Base-by-base conservation (phyloP, 2,888 invertebrate species). In the Xylocampa areola region DNA sequence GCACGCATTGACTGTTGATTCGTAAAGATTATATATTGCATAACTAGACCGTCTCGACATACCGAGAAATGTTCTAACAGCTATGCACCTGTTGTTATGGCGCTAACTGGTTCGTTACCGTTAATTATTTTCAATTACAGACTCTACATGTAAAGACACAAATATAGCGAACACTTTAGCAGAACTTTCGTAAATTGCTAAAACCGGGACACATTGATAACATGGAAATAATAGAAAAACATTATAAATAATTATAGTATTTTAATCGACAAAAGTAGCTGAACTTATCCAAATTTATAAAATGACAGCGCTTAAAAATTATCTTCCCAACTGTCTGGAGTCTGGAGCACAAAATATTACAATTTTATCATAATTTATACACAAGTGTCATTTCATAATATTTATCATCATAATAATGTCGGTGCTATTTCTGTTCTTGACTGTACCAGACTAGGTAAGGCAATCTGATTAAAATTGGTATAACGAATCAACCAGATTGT, bases 1-100 rank as follows among this genome's bases (percentile, higher is more conserved):
- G 79, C 84, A 84, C 80, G 84, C 87, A 85, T 86, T 82, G 85
- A 84, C 86, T 86, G 82, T 84, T 86, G 87, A 82, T 85, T 80
- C 82, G 80, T 81, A 77, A 86, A 90, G 88, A 91, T 92, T 87
- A 89, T 82, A 66, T 76, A 74, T 92, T 91, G 86, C 90, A 86
- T 88, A 92, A 93, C 88, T 82, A 82, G 82, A 82, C 71, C 81
- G 85, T 84, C 85, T 85, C 67, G 40, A 59, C 83, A 79, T 81
- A 85, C 81, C 70, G 73, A 82, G n/a, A 83, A 86, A 80, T 82
- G 89, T 87, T 90, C 86, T 86, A n/a, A 86, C 86, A 87, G 90
- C 87, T 80, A 82, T 80, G 79, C 89, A 88, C 88, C 80, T 88
- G 88, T 80, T 82, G 78, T 86, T 83, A 85, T 80, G 70, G 59